Evolutionary conservation across 2,113 vertebrate species (phyloP).

Genomic region (Sinocyclocheilus anophthalmus): DNA sequence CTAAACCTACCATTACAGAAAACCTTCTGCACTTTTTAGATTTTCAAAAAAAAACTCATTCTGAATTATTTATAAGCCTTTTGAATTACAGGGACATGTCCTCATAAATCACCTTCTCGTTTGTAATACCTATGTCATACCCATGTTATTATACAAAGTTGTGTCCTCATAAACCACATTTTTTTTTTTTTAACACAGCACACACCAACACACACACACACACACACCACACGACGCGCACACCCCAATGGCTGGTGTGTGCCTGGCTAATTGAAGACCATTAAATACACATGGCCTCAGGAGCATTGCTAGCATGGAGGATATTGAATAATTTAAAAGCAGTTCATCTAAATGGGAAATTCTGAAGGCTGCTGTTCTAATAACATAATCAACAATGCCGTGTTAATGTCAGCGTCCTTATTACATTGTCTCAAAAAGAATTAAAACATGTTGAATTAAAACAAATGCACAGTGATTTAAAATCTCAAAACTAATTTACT

Average conservation of each 20-base stretch:
- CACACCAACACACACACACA: too few relatives aligned
- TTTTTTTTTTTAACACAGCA: too few relatives aligned
- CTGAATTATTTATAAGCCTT: too few relatives aligned
- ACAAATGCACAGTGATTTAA: background rate
- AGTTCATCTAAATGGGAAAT: constrained; percentile 44
- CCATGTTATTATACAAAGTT: too few relatives aligned
- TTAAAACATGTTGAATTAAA: background rate
- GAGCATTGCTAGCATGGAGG: constrained; percentile 32
- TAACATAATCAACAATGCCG: constrained; percentile 17
- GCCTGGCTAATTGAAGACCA: constrained; percentile 51
- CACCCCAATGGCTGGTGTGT: background rate
- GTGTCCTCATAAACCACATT: too few relatives aligned
- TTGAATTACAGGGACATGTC: too few relatives aligned
- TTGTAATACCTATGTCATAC: too few relatives aligned
- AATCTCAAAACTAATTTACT: background rate
- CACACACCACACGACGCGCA: background rate
- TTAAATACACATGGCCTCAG: constrained; percentile 52
- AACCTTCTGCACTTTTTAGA: too few relatives aligned
- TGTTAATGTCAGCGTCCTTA: background rate
- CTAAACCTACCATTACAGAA: too few relatives aligned
- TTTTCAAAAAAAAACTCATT: too few relatives aligned
- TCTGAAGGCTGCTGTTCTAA: constrained; percentile 8
- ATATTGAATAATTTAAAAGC: constrained; percentile 52
- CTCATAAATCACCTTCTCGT: too few relatives aligned
- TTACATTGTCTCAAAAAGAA: background rate